A percentile compares a stretch with the other conserved stretches of the same genome.
Evolutionary conservation across 2,113 vertebrate species (phyloP).

Genomic region (Sebastes schlegelii): DNA sequence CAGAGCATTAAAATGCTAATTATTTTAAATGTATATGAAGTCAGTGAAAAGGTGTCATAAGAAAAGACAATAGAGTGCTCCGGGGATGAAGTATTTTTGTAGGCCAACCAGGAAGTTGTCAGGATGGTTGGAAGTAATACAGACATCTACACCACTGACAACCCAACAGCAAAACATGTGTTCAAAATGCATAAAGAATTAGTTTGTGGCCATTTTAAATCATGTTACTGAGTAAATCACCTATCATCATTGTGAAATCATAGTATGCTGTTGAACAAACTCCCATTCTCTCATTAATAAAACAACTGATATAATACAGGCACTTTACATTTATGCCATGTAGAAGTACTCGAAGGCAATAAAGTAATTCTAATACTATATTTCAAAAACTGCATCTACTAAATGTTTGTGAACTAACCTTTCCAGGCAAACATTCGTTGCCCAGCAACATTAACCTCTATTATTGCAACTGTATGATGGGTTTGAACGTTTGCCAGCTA

Average conservation of each 20-base stretch:
- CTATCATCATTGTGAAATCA: background rate
- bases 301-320: background rate
- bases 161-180: background rate
- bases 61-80: no score
- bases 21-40: no score
- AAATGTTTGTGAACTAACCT: background rate
- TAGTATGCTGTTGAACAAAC: background rate
- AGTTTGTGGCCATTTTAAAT: background rate
- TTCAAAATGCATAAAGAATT: background rate
- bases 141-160: background rate
- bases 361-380: background rate
- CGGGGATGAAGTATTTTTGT: no score
- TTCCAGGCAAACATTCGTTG: background rate
- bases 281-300: background rate
- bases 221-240: background rate
- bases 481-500: background rate
- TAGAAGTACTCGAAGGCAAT: background rate
- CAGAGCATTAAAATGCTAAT: no score
- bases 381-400: background rate
- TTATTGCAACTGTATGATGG: background rate
- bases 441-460: background rate
- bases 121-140: conserved; percentile 14
- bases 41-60: no score
- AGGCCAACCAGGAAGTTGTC: no score
- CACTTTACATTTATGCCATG: background rate